Conservation (phyloP, 2,888 invertebrate species). For the Polylopha cassiicola region DNA sequence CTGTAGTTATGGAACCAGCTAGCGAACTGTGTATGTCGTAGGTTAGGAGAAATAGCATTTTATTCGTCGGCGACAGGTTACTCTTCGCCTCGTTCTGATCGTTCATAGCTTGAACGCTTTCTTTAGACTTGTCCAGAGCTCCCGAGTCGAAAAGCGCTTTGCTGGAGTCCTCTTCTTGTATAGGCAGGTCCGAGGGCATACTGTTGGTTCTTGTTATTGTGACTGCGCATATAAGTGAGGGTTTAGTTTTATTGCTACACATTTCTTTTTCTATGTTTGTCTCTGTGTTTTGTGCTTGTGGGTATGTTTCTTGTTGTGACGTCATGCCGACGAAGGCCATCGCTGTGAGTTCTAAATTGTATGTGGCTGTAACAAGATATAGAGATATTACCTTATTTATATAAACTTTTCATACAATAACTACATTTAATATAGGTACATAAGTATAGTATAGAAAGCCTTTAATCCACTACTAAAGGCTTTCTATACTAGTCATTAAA, state of each 20-base stretch:
- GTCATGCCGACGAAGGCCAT: conserved; percentile 68
- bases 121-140: conserved; percentile 48
- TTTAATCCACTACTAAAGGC: too few relatives aligned
- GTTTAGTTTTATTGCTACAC: conserved; percentile 51
- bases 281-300: conserved; percentile 53
- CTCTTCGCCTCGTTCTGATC: conserved; percentile 84
- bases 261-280: conserved; percentile 51
- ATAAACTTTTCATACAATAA: neutral
- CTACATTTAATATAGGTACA: too few relatives aligned
- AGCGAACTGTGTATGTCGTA: conserved; percentile 83
- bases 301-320: conserved; percentile 52
- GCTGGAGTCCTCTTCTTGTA: conserved; percentile 55
- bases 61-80: conserved; percentile 52
- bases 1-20: conserved; percentile 64
- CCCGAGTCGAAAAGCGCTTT: conserved; percentile 64
- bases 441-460: too few relatives aligned
- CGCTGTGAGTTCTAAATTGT: conserved; percentile 63
- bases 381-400: neutral
- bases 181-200: conserved; percentile 48
- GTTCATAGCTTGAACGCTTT: conserved; percentile 84
- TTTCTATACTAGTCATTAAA: too few relatives aligned
- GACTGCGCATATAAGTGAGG: conserved; percentile 63
- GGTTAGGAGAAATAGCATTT: conserved; percentile 79
- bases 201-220: conserved; percentile 53
- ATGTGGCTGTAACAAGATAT: conserved; percentile 48